Evolutionary conservation across 2,888 invertebrate species (phyloP).

Genomic region (Sclerodermus sp.): DNA sequence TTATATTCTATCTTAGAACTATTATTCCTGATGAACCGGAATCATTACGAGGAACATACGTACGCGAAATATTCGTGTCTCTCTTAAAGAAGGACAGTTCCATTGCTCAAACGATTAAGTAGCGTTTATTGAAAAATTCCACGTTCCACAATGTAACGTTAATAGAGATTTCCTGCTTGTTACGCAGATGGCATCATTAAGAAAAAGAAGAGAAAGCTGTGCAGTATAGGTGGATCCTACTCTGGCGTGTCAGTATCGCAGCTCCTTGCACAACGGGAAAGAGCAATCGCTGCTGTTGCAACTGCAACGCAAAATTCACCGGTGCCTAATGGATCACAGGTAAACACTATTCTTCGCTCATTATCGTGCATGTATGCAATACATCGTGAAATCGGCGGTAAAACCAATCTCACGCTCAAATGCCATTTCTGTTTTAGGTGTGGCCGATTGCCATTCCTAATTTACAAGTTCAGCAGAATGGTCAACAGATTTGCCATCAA

Average conservation of each 20-base stretch:
- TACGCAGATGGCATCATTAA: conserved; percentile 60
- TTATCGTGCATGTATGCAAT: no score
- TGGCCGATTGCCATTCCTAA: conserved; percentile 50
- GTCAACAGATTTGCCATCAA: conserved; percentile 48
- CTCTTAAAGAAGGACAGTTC: no score
- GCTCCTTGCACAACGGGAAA: conserved; percentile 68
- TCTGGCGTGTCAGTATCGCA: conserved; percentile 68
- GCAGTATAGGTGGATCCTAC: conserved; percentile 65
- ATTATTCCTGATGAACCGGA: no score
- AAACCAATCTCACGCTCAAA: not conserved
- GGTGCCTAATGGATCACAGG: conserved; percentile 51
- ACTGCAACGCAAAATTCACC: conserved; percentile 40
- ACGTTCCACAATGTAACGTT: no score
- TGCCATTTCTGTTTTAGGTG: conserved; percentile 32
- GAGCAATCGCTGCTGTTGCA: conserved; percentile 42
- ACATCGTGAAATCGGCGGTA: no score
- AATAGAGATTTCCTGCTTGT: conserved; percentile 14
- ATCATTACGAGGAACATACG: no score
- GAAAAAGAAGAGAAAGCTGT: conserved; percentile 67
- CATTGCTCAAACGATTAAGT: no score
- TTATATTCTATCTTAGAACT: not conserved
- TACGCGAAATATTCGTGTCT: no score
- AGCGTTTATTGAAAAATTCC: no score
- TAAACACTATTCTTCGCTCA: conserved; percentile 24
- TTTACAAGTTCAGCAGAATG: conserved; percentile 46